Base-by-base conservation (phyloP, 2,113 vertebrate species). In the Dendrocopos noguchii region DNA sequence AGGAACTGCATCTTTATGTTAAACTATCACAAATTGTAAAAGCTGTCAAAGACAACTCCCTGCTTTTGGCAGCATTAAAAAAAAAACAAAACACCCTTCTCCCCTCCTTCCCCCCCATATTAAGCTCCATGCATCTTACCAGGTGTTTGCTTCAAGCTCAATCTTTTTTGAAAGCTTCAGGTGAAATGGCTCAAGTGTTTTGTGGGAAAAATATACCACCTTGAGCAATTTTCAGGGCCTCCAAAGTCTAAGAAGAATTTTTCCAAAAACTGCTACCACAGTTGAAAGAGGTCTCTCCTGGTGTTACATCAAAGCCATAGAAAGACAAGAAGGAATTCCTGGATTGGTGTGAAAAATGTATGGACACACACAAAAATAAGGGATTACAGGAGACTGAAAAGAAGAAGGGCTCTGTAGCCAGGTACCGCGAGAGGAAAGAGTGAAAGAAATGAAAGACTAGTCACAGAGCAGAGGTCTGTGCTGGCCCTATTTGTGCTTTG, bases 91-190 rank as follows among this genome's bases (percentile, higher is more conserved):
- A 50, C 24, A 7, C 11, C 22, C 10, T 22, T 50, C 47, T 10
- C 21, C 20, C 1, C 5, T 6, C 3, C 11, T 10, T 3, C 19
- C 1, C 3, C 7, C 2, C 11, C 7, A 5, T 36, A 56, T 56
- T 20, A 65, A 76, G 44, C 8, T 44, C 20, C 6, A 1, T 39
- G 10, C n/a, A 42, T 61, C 57, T 73, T 72, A 75, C 4, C 44
- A 91, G 29, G 34, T 65, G 7, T 64, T 68, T 80, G 39, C 44
- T 84, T 87, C 59, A 70, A 84, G 29, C 50, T 91, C 61, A 68
- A 9, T 64, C 18, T 3, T 66, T 76, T 73, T 59, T n/a, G 7
- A 79, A 89, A 50, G 29, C 39, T 91, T 72, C 74, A 87, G 24
- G 24, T 67, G 29, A 92, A 78, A 93, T 22, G 7, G 42, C 16